Conservation (phyloP, 2,797 vertebrate genomes). For the Basileuterus tristriatus region DNA sequence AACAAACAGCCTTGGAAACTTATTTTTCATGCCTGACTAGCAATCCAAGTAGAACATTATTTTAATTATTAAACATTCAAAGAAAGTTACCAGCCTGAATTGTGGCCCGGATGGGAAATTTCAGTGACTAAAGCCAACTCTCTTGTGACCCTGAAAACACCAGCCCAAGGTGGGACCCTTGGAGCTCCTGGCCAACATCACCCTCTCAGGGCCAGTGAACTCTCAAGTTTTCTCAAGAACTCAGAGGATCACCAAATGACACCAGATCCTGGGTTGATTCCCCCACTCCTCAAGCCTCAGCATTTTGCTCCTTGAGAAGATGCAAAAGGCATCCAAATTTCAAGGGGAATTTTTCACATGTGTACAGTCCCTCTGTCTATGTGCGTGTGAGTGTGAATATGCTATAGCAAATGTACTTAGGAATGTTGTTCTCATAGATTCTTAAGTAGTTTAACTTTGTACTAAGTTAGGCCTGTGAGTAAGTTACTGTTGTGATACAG, state of each 20-base stretch:
- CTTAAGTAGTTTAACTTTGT: background rate
- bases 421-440: background rate
- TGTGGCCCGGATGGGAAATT: background rate
- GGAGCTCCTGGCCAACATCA: background rate
- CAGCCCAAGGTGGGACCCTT: background rate
- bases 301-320: background rate
- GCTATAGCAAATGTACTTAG: background rate
- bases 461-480: background rate
- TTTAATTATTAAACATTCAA: background rate
- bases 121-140: background rate
- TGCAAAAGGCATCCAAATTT: background rate
- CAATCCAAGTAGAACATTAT: background rate
- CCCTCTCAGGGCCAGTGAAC: accelerated
- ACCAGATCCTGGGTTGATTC: background rate
- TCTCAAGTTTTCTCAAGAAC: background rate
- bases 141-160: background rate
- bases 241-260: accelerated
- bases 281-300: background rate
- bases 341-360: background rate
- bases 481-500: background rate
- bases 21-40: background rate
- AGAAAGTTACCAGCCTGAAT: background rate
- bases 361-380: background rate
- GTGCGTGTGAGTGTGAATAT: background rate
- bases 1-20: background rate